Conservation (phyloP, 2,113 vertebrate species). For the Bettongia penicillata region DNA sequence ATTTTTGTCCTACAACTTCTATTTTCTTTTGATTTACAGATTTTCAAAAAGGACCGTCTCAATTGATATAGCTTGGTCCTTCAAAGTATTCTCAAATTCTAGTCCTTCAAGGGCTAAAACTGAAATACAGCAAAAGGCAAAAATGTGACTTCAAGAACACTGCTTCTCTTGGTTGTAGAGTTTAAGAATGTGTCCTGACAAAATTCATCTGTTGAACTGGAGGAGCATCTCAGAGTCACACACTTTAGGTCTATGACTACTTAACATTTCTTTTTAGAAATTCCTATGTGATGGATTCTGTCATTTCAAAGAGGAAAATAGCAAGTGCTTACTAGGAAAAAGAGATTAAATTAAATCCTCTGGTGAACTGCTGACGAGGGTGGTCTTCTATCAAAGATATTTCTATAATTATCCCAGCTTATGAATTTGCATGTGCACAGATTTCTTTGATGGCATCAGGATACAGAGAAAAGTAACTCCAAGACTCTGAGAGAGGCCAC, state of each 20-base stretch:
- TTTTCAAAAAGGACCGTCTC: background rate
- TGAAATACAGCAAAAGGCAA: background rate
- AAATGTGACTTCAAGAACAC: background rate
- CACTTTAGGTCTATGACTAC: background rate
- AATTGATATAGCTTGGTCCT: background rate
- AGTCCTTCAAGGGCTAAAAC: background rate
- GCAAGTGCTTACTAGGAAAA: background rate
- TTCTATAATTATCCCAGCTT: slow-evolving; percentile 5
- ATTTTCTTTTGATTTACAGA: background rate
- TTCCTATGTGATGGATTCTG: background rate
- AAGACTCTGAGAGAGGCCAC: no score
- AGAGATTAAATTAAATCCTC: background rate
- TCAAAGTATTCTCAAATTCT: background rate
- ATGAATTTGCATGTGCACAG: background rate
- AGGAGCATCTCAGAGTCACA: background rate
- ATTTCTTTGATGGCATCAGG: background rate
- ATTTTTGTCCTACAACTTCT: background rate
- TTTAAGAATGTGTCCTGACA: background rate
- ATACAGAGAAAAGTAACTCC: slow-evolving; percentile 15
- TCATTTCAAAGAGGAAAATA: background rate
- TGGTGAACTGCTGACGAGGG: background rate
- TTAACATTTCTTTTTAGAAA: background rate
- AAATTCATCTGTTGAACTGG: background rate
- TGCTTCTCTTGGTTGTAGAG: background rate
- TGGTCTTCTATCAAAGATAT: slow-evolving; percentile 33